Evolutionary conservation across 2,113 vertebrate species (phyloP).

Genomic region (Dromaius novaehollandiae): DNA sequence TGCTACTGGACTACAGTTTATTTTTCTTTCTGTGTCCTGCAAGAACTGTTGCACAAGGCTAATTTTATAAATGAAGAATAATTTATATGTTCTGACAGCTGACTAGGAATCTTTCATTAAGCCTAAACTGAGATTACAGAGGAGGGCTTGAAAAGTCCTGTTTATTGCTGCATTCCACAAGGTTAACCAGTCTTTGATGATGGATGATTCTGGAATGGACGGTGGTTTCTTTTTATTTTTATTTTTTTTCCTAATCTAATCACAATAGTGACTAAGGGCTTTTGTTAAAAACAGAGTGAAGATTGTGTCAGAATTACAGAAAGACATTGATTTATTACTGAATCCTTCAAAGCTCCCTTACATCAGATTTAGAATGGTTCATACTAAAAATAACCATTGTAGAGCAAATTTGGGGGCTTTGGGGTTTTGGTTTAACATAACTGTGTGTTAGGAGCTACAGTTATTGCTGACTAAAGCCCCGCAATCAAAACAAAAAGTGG

Average conservation of each 20-base stretch:
- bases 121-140: neutral
- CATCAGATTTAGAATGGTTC: neutral
- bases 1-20: neutral
- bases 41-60: neutral
- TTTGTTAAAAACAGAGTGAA: neutral
- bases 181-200: neutral
- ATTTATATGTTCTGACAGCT: neutral
- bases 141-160: neutral
- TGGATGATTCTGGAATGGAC: neutral
- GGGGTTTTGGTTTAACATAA: neutral
- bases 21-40: neutral
- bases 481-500: neutral
- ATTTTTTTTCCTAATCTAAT: neutral
- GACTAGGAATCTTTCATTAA: neutral
- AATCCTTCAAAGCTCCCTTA: neutral
- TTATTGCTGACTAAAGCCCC: neutral
- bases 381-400: neutral
- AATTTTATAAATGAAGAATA: neutral
- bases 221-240: neutral
- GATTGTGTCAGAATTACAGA: neutral
- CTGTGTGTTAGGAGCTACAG: neutral
- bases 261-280: neutral
- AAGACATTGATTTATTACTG: neutral
- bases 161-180: neutral
- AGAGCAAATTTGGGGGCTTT: neutral